These are phyloP conservation scores for Orgyia antiqua DNA, from an alignment of 2,888 invertebrate species.

Conservation along the genomic window DNA sequence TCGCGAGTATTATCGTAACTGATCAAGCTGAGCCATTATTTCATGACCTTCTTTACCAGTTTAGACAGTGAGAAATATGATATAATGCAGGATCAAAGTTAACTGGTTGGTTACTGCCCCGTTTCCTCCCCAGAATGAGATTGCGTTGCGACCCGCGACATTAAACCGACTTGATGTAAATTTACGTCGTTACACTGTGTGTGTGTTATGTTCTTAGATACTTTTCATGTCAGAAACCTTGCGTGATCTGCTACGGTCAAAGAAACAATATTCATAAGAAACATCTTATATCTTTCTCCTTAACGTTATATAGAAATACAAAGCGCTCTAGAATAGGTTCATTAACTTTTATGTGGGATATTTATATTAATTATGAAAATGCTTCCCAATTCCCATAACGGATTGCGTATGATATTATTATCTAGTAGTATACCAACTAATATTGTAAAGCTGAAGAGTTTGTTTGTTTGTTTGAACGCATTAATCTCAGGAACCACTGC, in stretches of 20 bases:
- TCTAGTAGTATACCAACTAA: too few species aligned
- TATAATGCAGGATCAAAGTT: constrained; percentile 37
- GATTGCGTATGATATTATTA: too few species aligned
- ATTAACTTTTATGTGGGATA: constrained; percentile 34
- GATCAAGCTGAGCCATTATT: constrained; percentile 46
- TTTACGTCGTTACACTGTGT: constrained; percentile 61
- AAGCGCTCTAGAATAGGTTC: constrained; percentile 27
- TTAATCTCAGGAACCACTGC: too few species aligned
- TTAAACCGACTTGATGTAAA: constrained; percentile 73
- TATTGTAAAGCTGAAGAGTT: too few species aligned
- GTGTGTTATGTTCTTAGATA: constrained; percentile 22
- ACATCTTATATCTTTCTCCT: constrained; percentile 24
- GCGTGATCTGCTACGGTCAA: constrained; percentile 54
- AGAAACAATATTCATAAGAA: constrained; percentile 33
- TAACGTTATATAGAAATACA: constrained; percentile 27
- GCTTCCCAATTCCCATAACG: too few species aligned
- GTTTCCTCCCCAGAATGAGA: constrained; percentile 69
- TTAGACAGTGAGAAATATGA: constrained; percentile 18
- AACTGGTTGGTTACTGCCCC: constrained; percentile 43
- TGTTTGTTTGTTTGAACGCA: too few species aligned
- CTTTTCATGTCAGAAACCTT: constrained; percentile 26
- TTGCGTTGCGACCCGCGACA: constrained; percentile 58
- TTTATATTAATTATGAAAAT: constrained; percentile 28
- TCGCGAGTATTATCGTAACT: constrained; percentile 58
- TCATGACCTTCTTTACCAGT: constrained; percentile 32